phyloP scores from a whole-genome alignment of 2,888 invertebrate genomes.

The Ochropacha duplaris region DNA sequence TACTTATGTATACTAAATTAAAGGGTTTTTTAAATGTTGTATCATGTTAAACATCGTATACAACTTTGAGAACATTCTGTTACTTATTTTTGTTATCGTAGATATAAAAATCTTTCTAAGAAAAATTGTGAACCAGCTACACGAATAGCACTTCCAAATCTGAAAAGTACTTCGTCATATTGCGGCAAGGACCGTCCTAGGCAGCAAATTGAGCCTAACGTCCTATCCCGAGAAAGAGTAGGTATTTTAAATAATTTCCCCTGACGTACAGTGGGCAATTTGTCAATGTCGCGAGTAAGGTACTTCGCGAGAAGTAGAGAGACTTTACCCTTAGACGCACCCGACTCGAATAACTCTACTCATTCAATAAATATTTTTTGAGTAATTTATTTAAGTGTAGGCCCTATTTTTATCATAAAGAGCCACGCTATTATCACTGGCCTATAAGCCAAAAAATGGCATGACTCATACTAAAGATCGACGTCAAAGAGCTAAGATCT shows the following conservation, averaged over 20 bases:
- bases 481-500: background rate
- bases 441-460: background rate
- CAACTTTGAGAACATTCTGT: no score
- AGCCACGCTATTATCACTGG: background rate
- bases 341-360: background rate
- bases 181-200: slow-evolving; percentile 5
- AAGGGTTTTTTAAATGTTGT: no score
- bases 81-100: no score
- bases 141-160: background rate
- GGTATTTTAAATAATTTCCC: slow-evolving; percentile 62
- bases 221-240: slow-evolving; percentile 20
- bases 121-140: no score
- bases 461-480: background rate
- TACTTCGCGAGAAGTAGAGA: background rate
- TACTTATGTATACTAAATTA: no score
- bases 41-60: no score
- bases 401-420: no score
- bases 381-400: background rate
- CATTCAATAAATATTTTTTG: background rate
- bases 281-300: slow-evolving; percentile 48
- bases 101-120: no score
- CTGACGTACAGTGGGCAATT: slow-evolving; percentile 46
- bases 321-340: background rate
- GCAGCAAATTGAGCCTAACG: slow-evolving; percentile 11
- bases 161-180: background rate